A percentile compares a stretch with the other conserved stretches of the same genome.
Conservation (phyloP, 2,113 vertebrate genomes). For the Lamprotornis superbus region DNA sequence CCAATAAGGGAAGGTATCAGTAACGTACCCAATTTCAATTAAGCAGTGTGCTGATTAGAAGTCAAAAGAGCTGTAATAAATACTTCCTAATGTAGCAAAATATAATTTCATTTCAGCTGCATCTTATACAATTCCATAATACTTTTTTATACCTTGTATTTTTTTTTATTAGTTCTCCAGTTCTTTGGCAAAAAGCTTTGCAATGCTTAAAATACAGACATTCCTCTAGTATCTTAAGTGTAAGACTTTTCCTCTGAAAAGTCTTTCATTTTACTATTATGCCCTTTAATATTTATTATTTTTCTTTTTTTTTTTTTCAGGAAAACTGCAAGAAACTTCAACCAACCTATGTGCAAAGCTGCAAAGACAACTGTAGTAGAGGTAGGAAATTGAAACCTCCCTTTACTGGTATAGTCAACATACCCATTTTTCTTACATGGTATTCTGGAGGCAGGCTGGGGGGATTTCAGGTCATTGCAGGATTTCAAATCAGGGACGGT, state of each 20-base stretch:
- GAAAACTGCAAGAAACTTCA: conserved; percentile 97
- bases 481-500: background rate
- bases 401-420: background rate
- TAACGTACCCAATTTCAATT: background rate
- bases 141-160: background rate
- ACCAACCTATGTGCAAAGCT: conserved; percentile 98
- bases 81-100: background rate
- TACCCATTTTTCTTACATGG: accelerated
- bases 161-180: background rate
- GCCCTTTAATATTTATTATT: background rate
- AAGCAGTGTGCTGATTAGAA: background rate
- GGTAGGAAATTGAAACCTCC: conserved; percentile 71
- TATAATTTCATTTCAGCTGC: background rate
- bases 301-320: conserved; percentile 60
- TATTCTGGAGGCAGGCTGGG: background rate
- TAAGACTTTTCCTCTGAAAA: background rate
- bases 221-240: background rate
- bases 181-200: background rate
- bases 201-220: background rate
- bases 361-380: conserved; percentile 91
- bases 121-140: background rate
- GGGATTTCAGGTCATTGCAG: background rate
- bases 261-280: background rate
- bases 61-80: background rate
- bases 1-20: background rate